Evolutionary conservation across 1,140 invertebrate genomes (phyloP).

Genomic region (Mycetomoellerius zeteki): DNA sequence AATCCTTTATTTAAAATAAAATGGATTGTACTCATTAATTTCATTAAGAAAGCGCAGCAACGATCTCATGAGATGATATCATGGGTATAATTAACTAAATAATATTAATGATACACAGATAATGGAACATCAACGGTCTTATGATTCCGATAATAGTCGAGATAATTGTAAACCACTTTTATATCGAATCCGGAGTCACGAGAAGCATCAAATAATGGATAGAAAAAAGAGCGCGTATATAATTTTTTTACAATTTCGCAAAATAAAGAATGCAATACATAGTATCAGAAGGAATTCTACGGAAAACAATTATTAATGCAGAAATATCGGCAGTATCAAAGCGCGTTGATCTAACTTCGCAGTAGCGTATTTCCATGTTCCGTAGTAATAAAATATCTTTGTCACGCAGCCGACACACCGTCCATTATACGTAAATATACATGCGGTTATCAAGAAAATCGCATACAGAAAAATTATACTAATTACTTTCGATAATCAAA

Average conservation of each 20-base stretch:
- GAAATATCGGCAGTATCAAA: conserved; percentile 35
- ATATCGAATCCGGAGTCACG: background rate
- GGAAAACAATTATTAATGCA: conserved; percentile 44
- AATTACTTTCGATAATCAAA: conserved; percentile 39
- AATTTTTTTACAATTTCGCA: conserved; percentile 22
- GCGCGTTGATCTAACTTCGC: conserved; percentile 43
- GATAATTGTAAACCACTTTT: background rate
- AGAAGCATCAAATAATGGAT: background rate
- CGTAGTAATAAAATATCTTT: conserved; percentile 65
- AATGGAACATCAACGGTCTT: background rate
- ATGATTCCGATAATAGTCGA: conserved; percentile 5
- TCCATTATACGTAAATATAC: conserved; percentile 39
- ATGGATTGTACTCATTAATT: background rate
- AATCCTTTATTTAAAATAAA: background rate
- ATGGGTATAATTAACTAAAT: conserved; percentile 1
- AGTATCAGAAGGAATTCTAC: background rate
- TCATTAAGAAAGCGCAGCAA: background rate
- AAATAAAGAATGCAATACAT: background rate
- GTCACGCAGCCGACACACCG: conserved; percentile 49
- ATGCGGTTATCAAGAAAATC: conserved; percentile 38
- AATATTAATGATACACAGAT: conserved; percentile 7
- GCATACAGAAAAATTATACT: conserved; percentile 24
- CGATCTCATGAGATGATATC: background rate
- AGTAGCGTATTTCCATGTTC: conserved; percentile 48
- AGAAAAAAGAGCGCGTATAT: background rate